These are phyloP conservation scores for Myripristis jacobus DNA, from an alignment of 2,797 vertebrate genomes.

Conservation along the genomic window DNA sequence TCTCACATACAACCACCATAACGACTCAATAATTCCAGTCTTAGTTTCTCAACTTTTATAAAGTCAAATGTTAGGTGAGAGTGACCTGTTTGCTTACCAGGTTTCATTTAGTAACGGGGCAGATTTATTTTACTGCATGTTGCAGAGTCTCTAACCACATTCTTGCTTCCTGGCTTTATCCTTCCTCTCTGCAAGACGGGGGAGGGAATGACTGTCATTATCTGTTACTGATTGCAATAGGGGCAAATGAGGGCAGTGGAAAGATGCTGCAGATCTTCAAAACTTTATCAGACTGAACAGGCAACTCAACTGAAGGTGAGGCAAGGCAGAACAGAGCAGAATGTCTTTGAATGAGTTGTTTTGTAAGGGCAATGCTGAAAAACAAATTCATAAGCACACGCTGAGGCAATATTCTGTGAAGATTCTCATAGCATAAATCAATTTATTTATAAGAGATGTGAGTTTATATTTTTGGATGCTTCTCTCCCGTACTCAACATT, in stretches of 20 bases:
- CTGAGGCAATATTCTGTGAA: too few relatives aligned
- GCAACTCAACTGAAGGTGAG: not conserved
- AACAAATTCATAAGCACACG: too few relatives aligned
- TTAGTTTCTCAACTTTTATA: conserved; percentile 11
- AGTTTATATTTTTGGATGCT: too few relatives aligned
- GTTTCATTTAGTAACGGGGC: not conserved
- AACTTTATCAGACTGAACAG: not conserved
- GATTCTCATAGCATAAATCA: too few relatives aligned
- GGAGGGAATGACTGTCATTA: conserved; percentile 21
- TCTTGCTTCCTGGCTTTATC: conserved; percentile 48
- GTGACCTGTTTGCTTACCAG: not conserved
- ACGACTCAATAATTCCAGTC: conserved; percentile 5
- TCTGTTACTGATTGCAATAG: conserved; percentile 19
- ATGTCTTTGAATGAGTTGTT: not conserved
- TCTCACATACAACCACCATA: conserved; percentile 5
- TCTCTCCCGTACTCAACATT: too few relatives aligned
- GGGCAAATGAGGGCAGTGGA: conserved; percentile 6
- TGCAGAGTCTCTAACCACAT: conserved; percentile 66
- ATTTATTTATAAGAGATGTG: too few relatives aligned
- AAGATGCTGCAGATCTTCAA: conserved; percentile 4
- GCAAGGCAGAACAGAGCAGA: not conserved
- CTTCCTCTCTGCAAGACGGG: conserved; percentile 68
- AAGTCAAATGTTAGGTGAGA: not conserved
- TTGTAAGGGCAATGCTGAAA: too few relatives aligned
- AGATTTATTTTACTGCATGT: conserved; percentile 67